Evolutionary conservation across 2,888 invertebrate species (phyloP).

Genomic region (Nematopogon swammerdamellus): DNA sequence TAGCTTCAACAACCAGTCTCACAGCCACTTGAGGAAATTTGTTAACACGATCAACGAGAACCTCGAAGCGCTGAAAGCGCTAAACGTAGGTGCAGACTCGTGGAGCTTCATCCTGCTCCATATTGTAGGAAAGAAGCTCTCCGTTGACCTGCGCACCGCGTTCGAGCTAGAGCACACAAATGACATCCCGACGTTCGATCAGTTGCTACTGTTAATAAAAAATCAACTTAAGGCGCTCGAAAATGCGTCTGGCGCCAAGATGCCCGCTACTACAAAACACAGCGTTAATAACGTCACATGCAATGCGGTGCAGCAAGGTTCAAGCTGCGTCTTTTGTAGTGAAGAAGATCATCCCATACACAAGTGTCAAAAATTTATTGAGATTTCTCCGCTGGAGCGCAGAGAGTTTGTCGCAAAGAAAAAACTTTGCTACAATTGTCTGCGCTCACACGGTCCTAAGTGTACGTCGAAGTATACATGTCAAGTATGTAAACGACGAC

Average conservation of each 20-base stretch:
- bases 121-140: conserved; percentile 2
- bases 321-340: background rate
- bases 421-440: background rate
- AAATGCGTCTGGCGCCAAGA: background rate
- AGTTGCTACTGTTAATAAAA: background rate
- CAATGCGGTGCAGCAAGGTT: no score
- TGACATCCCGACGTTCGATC: background rate
- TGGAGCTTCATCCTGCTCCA: conserved; percentile 6
- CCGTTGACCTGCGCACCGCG: background rate
- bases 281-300: no score
- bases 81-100: conserved; percentile 2
- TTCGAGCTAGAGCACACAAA: background rate
- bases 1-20: background rate
- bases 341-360: background rate
- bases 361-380: background rate
- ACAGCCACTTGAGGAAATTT: conserved; percentile 1
- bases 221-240: background rate
- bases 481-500: background rate
- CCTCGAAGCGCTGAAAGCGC: conserved; percentile 3
- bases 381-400: background rate
- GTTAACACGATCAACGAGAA: conserved; percentile 4
- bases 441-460: background rate
- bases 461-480: background rate
- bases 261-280: background rate
- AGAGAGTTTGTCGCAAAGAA: background rate